A percentile compares a stretch with the other conserved stretches of the same genome.
phyloP scores from a whole-genome alignment of 2,797 vertebrate species.

The Mormyrus hasselquistii region DNA sequence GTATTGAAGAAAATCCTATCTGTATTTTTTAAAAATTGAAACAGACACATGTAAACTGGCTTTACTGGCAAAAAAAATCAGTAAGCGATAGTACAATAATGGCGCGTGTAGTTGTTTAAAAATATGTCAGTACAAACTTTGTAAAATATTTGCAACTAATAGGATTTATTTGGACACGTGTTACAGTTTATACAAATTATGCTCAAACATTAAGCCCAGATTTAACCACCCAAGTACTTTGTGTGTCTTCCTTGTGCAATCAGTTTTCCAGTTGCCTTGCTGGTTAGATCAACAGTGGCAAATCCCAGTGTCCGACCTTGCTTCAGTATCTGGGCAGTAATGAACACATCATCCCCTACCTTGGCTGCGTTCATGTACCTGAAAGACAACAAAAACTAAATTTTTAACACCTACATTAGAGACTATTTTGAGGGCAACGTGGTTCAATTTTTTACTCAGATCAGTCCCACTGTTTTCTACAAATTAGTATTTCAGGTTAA shows the following conservation, averaged over 20 bases:
- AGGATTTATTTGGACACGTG: background rate
- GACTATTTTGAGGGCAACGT: background rate
- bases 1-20: background rate
- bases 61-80: background rate
- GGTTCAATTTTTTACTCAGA: background rate
- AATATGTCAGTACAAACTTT: background rate
- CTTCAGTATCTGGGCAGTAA: conserved; percentile 88
- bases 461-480: background rate
- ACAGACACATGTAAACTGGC: background rate
- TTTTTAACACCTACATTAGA: background rate
- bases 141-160: background rate
- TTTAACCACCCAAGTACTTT: conserved; percentile 74
- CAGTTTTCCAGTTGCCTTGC: conserved; percentile 79
- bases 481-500: background rate
- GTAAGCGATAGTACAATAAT: background rate
- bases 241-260: conserved; percentile 93
- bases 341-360: conserved; percentile 82
- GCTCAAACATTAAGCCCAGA: background rate
- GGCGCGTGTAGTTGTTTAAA: background rate
- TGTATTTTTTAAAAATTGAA: background rate
- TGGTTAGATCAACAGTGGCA: conserved; percentile 82
- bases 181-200: background rate
- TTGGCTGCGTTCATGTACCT: conserved; percentile 91
- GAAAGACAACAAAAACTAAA: conserved; percentile 36
- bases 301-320: conserved; percentile 82